Base-by-base conservation (phyloP, 2,113 vertebrate species). In the Eidolon helvum region DNA sequence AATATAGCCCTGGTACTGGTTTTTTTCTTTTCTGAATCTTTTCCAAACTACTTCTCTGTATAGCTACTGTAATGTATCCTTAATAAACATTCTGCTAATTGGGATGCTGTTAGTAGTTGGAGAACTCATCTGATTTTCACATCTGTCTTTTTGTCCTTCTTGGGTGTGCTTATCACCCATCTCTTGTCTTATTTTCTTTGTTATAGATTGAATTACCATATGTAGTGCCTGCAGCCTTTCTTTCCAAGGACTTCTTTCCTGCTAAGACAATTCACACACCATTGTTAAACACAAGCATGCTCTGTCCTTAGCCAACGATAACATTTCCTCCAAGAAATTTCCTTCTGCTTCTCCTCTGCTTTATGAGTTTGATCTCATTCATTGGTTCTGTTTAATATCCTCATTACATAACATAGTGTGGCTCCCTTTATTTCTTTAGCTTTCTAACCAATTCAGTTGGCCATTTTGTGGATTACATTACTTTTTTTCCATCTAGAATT, bases 1-100 rank as follows among this genome's bases (percentile, higher is more conserved):
- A 93, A 96, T 89, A 95, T 40, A 97, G 92, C 78, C 55, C 22
- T 1, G 2, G 4, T 35, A 45, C 40, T 53, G 69, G 30, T 4
- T 90, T 85, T 79, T 97, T 95, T 65, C 74, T 90, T 57, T 95
- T 18, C 65, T 71, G 80, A 96, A 92, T 79, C 75, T 71, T 92
- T 61, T 96, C 92, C 79, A 26, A 75, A 84, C 50, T 72, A 35
- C 65, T 87, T 87, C 74, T 83, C 40, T 43, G 2, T 48, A 43
- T 50, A 85, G 77, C 30, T 19, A n/a, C 61, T 71, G 43, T 63
- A 43, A 80, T 83, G 28, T 24, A 89, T n/a, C 66, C 53, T 83
- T 45, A n/a, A 30, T 38, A 87, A 77, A 72, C 63, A 40, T n/a
- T 53, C 57, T 43, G 71, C 55, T 87, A 4, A 78, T 68, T 48